Evolutionary conservation across 2,888 invertebrate species (phyloP).

Genomic region (Aquatica leii): DNA sequence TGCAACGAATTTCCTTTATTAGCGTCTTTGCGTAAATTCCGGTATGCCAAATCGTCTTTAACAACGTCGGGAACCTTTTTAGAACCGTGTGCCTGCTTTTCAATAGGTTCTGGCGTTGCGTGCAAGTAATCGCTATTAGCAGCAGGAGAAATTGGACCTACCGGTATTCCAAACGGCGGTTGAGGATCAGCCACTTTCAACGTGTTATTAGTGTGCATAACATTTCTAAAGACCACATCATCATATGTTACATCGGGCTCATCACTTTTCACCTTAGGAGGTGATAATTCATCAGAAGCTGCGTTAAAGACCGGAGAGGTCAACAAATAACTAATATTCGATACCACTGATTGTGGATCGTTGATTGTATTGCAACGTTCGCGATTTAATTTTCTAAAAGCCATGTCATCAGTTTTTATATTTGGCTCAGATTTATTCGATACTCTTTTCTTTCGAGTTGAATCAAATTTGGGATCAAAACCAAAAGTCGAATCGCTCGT

Average conservation of each 20-base stretch:
- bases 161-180: slow-evolving; percentile 89
- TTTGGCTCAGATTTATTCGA: slow-evolving; percentile 66
- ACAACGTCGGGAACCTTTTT: slow-evolving; percentile 82
- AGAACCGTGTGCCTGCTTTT: slow-evolving; percentile 70
- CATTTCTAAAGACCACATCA: slow-evolving; percentile 84
- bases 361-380: slow-evolving; percentile 64
- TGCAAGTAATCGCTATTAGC: slow-evolving; percentile 87
- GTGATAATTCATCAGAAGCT: slow-evolving; percentile 63
- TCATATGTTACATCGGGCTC: slow-evolving; percentile 86
- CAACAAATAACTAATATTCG: slow-evolving; percentile 72
- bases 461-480: slow-evolving; percentile 55
- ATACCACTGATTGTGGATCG: slow-evolving; percentile 61
- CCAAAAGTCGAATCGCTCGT: slow-evolving; percentile 59
- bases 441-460: slow-evolving; percentile 50
- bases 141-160: slow-evolving; percentile 83
- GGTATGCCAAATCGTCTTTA: slow-evolving; percentile 86
- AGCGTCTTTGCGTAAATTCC: slow-evolving; percentile 84
- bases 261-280: slow-evolving; percentile 53
- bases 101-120: slow-evolving; percentile 70
- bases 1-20: slow-evolving; percentile 64
- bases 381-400: slow-evolving; percentile 75
- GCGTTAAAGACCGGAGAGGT: slow-evolving; percentile 72
- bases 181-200: slow-evolving; percentile 80
- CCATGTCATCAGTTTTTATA: slow-evolving; percentile 81
- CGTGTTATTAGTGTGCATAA: slow-evolving; percentile 78